These are phyloP conservation scores for Potorous gilbertii DNA, from an alignment of 2,797 vertebrate genomes.

Conservation along the genomic window DNA sequence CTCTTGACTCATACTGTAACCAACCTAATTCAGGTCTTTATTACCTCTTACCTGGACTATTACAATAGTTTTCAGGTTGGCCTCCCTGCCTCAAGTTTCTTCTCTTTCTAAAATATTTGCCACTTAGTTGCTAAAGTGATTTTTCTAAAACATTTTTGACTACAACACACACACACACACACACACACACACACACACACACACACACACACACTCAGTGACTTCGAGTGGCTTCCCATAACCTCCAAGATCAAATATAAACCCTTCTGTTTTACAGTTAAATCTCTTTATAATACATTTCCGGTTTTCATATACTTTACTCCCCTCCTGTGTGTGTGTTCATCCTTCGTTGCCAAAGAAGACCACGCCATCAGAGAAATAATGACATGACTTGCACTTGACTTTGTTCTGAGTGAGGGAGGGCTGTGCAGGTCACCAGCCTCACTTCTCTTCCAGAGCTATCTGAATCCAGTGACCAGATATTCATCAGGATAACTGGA, in stretches of 20 bases:
- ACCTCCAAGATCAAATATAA: not conserved
- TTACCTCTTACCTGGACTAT: not conserved
- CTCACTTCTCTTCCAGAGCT: no score
- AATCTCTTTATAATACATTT: not conserved
- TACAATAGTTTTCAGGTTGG: not conserved
- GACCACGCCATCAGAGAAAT: no score
- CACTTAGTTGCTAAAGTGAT: not conserved
- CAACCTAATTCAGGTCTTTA: not conserved
- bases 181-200: not conserved
- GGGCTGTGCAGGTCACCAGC: no score
- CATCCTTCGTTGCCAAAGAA: no score
- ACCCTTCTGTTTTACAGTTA: not conserved
- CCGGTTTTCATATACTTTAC: not conserved
- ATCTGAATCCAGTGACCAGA: no score
- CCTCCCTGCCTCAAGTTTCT: not conserved
- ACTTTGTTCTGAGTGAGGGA: no score
- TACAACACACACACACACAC: no score
- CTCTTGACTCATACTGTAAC: not conserved
- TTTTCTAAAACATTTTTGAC: not conserved
- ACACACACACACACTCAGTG: not conserved
- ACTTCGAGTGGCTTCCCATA: not conserved
- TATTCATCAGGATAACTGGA: no score
- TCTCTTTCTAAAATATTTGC: not conserved
- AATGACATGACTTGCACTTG: no score
- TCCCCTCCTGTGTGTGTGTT: not conserved